Base-by-base conservation (phyloP, 2,797 vertebrate genomes). In the Merluccius polli region DNA sequence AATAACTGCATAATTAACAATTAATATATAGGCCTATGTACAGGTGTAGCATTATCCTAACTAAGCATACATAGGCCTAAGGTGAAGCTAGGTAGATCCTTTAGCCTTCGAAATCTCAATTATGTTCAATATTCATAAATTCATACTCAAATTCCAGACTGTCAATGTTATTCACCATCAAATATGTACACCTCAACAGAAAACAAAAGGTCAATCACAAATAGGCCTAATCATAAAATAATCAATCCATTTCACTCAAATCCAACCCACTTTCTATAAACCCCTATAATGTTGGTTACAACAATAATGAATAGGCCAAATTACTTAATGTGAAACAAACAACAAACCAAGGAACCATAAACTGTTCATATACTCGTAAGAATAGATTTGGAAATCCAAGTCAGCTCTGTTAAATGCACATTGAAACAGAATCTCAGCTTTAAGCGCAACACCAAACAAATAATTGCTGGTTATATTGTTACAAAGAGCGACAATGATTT, bases 81-180 rank as follows among this genome's bases (percentile, higher is more conserved):
- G 71, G 41, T 73, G 59, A 0, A 15, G 80, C 4, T 80, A 79
- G 74, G 74, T 15, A 41, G 68, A 73, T n/a, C 30, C 75, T 70
- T 79, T 77, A 70, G n/a, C 69, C 73, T 70, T 81, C 72, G 71
- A 1, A 32, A 69, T 36, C 48, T 81, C 21, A 8, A 48, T 69
- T 80, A 38, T 35, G 29, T 79, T 81, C 44, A 75, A 9, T 41
- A 72, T 74, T 78, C 31, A 35, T 76, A 30, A 73, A 71, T 36
- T 48, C 44, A 52, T 52, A 35, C n/a, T n/a, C n/a, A n/a, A n/a
- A n/a, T n/a, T 74, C 76, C 78, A 83, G 70, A 78, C 78, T 72
- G 27, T 83, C 29, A 84, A 74, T 0, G 71, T 65, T 65, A 65
- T 16, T 3, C n/a, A 29, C n/a, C n/a, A 27, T 30, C 65, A 68